A percentile compares a stretch with the other conserved stretches of the same genome.
Evolutionary conservation across 1,140 invertebrate genomes (phyloP).

Genomic region (Ceratina australensis): DNA sequence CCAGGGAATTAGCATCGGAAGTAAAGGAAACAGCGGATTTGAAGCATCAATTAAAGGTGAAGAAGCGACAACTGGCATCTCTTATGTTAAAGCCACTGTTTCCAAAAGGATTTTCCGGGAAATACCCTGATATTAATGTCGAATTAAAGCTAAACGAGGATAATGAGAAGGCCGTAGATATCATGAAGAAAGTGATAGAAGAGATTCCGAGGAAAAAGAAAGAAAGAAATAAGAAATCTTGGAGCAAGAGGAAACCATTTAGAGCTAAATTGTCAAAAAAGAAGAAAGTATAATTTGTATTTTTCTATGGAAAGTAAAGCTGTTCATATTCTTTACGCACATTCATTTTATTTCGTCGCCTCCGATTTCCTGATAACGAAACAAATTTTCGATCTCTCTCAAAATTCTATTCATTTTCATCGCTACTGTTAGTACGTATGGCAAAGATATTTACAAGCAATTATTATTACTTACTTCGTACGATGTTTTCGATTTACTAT

Average conservation of each 20-base stretch:
- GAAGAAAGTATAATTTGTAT: conserved; percentile 43
- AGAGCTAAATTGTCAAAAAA: conserved; percentile 44
- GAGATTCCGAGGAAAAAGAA: conserved; percentile 66
- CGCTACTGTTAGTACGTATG: conserved; percentile 53
- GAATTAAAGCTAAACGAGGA: conserved; percentile 61
- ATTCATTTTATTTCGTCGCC: neutral
- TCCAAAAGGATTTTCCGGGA: conserved; percentile 85
- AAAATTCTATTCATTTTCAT: conserved; percentile 10
- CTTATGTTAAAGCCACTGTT: conserved; percentile 84
- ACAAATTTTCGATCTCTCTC: neutral
- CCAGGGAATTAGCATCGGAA: conserved; percentile 73
- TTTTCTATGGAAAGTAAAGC: conserved; percentile 17
- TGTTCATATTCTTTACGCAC: conserved; percentile 18
- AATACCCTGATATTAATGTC: conserved; percentile 81
- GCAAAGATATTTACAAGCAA: conserved; percentile 57
- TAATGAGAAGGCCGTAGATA: conserved; percentile 79
- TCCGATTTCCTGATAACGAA: too few relatives aligned
- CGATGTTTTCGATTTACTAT: conserved; percentile 40
- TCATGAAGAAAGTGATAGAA: conserved; percentile 78
- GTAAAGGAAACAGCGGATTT: conserved; percentile 69
- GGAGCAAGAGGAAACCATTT: conserved; percentile 29
- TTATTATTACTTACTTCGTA: conserved; percentile 32
- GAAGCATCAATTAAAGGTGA: conserved; percentile 78
- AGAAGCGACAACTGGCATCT: conserved; percentile 81
- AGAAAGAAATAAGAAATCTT: conserved; percentile 44